These are phyloP conservation scores for Hiodon alosoides DNA, from an alignment of 2,113 vertebrate species.

Conservation along the genomic window DNA sequence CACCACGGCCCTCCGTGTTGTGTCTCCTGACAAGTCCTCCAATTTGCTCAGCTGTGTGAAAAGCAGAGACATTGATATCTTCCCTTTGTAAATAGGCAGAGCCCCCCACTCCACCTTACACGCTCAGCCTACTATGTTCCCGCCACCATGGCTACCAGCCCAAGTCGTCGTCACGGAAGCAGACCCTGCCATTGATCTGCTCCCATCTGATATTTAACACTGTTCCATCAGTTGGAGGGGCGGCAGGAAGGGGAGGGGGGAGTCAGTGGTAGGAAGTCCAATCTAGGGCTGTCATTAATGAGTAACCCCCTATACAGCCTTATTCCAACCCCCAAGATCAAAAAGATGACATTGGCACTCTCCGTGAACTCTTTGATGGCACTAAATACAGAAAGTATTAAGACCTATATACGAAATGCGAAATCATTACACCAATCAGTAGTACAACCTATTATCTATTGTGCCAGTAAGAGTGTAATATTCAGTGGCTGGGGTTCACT, in stretches of 20 bases:
- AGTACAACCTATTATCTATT: constrained; percentile 16
- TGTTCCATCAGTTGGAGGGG: constrained; percentile 52
- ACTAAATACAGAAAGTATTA: constrained; percentile 25
- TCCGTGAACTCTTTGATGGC: constrained; percentile 11
- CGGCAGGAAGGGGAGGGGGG: constrained; percentile 34
- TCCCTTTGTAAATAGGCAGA: constrained; percentile 60
- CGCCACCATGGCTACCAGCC: constrained; percentile 31
- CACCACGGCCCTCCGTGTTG: constrained; percentile 66
- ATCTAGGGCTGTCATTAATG: constrained; percentile 44
- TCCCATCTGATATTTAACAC: constrained; percentile 68
- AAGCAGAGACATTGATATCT: constrained; percentile 76
- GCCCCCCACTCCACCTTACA: constrained; percentile 17
- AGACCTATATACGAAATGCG: constrained; percentile 25
- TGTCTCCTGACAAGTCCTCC: constrained; percentile 86
- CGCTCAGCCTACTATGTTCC: constrained; percentile 11
- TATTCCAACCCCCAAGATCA: constrained; percentile 9
- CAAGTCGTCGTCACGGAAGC: constrained; percentile 27
- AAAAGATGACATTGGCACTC: constrained; percentile 14
- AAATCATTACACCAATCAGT: constrained; percentile 32
- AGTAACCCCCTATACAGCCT: constrained; percentile 28
- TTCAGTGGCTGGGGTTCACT: constrained; percentile 25
- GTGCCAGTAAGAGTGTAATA: constrained; percentile 32
- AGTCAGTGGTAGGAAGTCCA: constrained; percentile 38
- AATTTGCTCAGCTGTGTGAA: constrained; percentile 87
- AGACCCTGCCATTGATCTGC: constrained; percentile 66